phyloP scores from a whole-genome alignment of 2,797 vertebrate genomes.

The Macrochelys suwanniensis region DNA sequence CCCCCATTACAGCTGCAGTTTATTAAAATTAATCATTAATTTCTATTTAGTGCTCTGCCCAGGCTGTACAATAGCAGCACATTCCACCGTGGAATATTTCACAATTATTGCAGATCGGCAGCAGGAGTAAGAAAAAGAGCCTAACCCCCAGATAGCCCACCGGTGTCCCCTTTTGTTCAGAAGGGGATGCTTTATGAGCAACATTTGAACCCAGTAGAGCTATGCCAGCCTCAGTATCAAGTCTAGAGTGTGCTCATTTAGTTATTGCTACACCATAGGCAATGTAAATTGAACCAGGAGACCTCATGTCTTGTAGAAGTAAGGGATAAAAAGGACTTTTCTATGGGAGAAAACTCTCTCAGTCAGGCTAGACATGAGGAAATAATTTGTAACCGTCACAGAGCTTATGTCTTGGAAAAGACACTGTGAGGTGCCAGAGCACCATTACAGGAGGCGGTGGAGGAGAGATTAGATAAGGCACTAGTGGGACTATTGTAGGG shows the following conservation, averaged over 20 bases:
- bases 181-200: constrained; percentile 1
- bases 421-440: rapidly evolving
- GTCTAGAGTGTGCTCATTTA: background rate
- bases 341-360: background rate
- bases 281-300: background rate
- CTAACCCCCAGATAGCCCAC: background rate
- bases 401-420: background rate
- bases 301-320: background rate
- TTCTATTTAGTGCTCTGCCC: background rate
- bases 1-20: constrained; percentile 36
- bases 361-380: background rate
- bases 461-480: background rate
- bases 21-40: constrained; percentile 56
- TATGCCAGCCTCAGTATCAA: background rate
- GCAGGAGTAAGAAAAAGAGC: background rate
- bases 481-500: background rate
- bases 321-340: background rate
- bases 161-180: background rate
- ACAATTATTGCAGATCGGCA: background rate
- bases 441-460: background rate
- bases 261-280: background rate
- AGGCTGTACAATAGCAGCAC: background rate
- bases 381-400: background rate
- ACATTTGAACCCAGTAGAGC: background rate
- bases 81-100: background rate